phyloP scores from a whole-genome alignment of 2,888 invertebrate species.

The Nymphalis polychloros region DNA sequence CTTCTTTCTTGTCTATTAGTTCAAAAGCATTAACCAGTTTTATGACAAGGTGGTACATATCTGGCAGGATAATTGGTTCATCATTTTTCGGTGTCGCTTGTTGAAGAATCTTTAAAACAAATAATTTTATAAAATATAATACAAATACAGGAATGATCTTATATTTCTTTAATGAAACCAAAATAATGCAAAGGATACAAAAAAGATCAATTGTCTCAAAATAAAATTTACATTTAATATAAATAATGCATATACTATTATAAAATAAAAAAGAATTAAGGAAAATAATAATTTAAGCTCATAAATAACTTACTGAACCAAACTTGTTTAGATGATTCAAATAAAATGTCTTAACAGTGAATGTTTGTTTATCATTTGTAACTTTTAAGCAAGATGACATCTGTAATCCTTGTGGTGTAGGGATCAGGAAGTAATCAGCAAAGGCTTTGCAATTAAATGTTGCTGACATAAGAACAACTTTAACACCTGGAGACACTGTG shows the following conservation, averaged over 20 bases:
- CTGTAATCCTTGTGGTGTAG: slow-evolving; percentile 52
- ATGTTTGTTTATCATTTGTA: slow-evolving; percentile 73
- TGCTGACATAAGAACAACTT: slow-evolving; percentile 93
- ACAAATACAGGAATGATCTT: neutral
- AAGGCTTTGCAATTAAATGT: slow-evolving; percentile 90
- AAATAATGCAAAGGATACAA: no score
- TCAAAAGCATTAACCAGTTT: slow-evolving; percentile 85
- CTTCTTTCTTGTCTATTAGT: slow-evolving; percentile 80
- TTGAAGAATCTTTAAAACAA: slow-evolving; percentile 40
- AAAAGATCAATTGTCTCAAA: no score
- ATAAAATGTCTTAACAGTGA: slow-evolving; percentile 83
- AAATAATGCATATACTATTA: no score
- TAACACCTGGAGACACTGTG: slow-evolving; percentile 69
- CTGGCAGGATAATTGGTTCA: slow-evolving; percentile 81
- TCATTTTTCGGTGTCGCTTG: slow-evolving; percentile 60
- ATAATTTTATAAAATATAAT: neutral
- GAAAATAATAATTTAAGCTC: neutral
- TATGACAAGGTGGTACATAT: slow-evolving; percentile 83
- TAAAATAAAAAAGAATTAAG: neutral
- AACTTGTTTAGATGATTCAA: slow-evolving; percentile 78
- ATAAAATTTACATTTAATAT: no score
- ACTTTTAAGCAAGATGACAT: slow-evolving; percentile 71
- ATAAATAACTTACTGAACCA: slow-evolving; percentile 63
- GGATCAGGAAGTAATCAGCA: slow-evolving; percentile 83
- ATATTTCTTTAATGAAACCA: neutral